Evolutionary conservation across 2,888 invertebrate genomes (phyloP).

Genomic region (Lasioglossum lativentre): DNA sequence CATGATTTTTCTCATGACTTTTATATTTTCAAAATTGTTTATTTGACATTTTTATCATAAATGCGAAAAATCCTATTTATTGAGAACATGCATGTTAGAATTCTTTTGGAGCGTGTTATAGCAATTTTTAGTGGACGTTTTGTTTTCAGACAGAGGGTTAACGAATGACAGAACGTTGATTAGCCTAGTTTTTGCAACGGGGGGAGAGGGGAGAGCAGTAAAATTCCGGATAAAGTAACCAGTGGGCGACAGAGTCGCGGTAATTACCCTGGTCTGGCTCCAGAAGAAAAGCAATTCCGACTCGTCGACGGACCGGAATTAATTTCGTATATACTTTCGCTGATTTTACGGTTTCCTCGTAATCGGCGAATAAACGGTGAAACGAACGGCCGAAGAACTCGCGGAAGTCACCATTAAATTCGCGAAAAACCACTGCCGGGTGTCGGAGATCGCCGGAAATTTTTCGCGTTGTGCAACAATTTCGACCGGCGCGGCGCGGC

Average conservation of each 20-base stretch:
- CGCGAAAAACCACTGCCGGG: constrained; percentile 12
- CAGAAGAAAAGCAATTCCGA: constrained; percentile 42
- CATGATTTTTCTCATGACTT: too few relatives aligned
- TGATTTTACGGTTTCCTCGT: constrained; percentile 22
- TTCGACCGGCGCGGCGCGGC: neutral
- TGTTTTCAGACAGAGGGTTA: constrained; percentile 33
- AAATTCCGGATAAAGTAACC: constrained; percentile 49
- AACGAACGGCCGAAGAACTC: constrained; percentile 24
- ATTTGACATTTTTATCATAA: too few relatives aligned
- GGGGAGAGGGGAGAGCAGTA: constrained; percentile 14
- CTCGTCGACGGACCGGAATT: constrained; percentile 23
- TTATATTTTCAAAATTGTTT: too few relatives aligned
- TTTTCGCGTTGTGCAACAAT: constrained; percentile 24
- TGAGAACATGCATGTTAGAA: too few relatives aligned
- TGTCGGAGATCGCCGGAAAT: neutral
- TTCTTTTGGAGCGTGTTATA: too few relatives aligned
- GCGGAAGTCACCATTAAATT: constrained; percentile 22
- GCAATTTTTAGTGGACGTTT: too few relatives aligned
- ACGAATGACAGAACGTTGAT: constrained; percentile 50
- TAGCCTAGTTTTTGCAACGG: constrained; percentile 33
- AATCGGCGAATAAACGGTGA: constrained; percentile 15
- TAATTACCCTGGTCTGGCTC: constrained; percentile 33
- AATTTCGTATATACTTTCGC: constrained; percentile 39
- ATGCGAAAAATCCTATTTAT: too few relatives aligned
- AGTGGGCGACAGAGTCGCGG: constrained; percentile 38